phyloP scores from a whole-genome alignment of 2,888 invertebrate genomes.

The Megaustenia siamemsis region DNA sequence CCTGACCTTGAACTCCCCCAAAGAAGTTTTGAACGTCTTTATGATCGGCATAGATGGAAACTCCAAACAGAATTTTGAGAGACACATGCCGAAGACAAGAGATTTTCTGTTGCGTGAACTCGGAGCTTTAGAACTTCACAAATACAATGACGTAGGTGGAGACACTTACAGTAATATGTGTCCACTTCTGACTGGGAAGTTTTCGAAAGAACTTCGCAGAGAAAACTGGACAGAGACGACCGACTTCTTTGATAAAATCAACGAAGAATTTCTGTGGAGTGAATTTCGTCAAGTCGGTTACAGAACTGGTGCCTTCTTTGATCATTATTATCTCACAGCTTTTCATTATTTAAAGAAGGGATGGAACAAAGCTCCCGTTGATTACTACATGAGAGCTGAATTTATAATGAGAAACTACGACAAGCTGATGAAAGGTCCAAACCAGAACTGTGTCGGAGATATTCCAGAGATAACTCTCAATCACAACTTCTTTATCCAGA shows the following conservation, averaged over 20 bases:
- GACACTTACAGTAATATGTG: constrained; percentile 5
- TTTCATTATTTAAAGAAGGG: constrained; percentile 43
- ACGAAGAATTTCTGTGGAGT: constrained; percentile 30
- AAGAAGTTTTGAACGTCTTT: constrained; percentile 31
- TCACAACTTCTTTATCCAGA: constrained; percentile 17
- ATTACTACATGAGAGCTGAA: constrained; percentile 17
- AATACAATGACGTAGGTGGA: constrained; percentile 21
- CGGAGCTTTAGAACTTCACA: constrained; percentile 6
- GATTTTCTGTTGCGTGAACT: constrained; percentile 13
- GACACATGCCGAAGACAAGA: constrained; percentile 35
- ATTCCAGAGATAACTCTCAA: constrained; percentile 6
- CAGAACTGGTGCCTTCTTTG: constrained; percentile 10
- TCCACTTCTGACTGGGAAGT: constrained; percentile 21
- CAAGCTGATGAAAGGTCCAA: neutral
- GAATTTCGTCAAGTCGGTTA: constrained; percentile 31
- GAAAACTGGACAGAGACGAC: neutral
- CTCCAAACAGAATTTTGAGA: constrained; percentile 36
- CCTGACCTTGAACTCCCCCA: neutral
- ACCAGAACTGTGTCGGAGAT: constrained; percentile 28
- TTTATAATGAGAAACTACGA: neutral
- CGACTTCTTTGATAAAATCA: neutral
- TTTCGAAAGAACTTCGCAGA: too few relatives aligned
- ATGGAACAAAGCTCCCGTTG: constrained; percentile 17
- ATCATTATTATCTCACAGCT: neutral
- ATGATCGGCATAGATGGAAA: constrained; percentile 43